Base-by-base conservation (phyloP, 2,888 invertebrate species). In the Eupelmus urozonus region DNA sequence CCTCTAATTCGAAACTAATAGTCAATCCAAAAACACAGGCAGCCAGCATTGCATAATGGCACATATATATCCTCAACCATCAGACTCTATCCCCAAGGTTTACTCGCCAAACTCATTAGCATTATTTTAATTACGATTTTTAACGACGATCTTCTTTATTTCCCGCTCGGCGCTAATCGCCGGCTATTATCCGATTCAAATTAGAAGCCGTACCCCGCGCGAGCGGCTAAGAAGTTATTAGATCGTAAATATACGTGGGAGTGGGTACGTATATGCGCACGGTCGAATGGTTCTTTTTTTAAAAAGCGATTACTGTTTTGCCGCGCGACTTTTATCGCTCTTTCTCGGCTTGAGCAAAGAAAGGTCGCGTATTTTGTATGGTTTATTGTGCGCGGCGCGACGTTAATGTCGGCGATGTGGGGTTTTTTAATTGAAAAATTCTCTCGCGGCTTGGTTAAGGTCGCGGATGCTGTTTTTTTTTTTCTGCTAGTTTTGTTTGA, bases 61-160 rank as follows among this genome's bases (percentile, higher is more conserved):
- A 13, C 16, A 40, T 59, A 23, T 23, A 13, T 51, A 29, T 23
- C 42, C 42, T 42, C 1, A 23, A 34, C 23, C 16, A 13, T 11
- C 23, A 29, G 9, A 11, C 55, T 20, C 5, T 27, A 20, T 23
- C 11, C 49, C 9, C 65, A 66, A 66, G 66, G 65, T 60, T 23
- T 51, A 20, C 42, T 3, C 4, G 13, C n/a, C 13, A n/a, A 25
- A 40, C 60, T 57, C 55, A 67, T 77, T 67, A 53, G 20, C 77
- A 77, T 72, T 67, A 67, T 67, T 77, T 72, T 66, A 66, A 77
- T 77, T 71, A 65, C 18, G 34, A 70, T 71, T 71, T 62, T 71
- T 66, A 77, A 67, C 55, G 60, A 67, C 55, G 60, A 60, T 25
- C 71, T 55, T 55, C 45, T 63, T 53, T 29, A 29, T 51, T 18